phyloP scores from a whole-genome alignment of 2,797 vertebrate genomes.

The Myripristis murdjan region DNA sequence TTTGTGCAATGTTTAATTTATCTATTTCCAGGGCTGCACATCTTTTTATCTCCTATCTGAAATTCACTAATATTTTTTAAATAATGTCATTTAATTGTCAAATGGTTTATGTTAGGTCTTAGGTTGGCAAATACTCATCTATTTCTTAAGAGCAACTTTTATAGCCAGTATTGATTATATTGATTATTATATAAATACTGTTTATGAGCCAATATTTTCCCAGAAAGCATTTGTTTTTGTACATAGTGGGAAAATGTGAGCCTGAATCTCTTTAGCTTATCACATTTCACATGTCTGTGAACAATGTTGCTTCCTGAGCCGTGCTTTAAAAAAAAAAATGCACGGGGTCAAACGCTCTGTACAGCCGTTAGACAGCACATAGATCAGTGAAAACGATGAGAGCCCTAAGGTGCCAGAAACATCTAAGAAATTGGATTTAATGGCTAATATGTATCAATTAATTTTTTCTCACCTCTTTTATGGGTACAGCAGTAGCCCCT shows the following conservation, averaged over 20 bases:
- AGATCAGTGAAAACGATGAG: constrained; percentile 9
- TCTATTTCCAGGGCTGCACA: neutral
- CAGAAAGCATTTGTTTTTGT: neutral
- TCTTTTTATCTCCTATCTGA: too few species aligned
- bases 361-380: neutral
- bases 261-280: neutral
- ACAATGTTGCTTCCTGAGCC: neutral
- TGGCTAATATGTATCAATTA: constrained; percentile 40
- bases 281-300: neutral
- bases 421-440: constrained; percentile 30
- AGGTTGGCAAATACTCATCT: neutral
- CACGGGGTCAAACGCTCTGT: neutral
- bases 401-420: constrained; percentile 10
- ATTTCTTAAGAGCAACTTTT: neutral
- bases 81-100: too few species aligned
- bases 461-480: constrained; percentile 44
- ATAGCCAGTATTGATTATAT: too few species aligned
- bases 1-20: constrained; percentile 30
- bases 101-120: too few species aligned
- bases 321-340: neutral
- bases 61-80: too few species aligned
- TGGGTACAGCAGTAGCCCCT: constrained; percentile 40
- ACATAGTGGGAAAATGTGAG: neutral
- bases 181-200: too few species aligned
- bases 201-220: neutral